Evolutionary conservation across 1,140 invertebrate genomes (phyloP), one percentile per base, ranked within the genome.

Genomic region (Hypsibius dujardini): DNA sequence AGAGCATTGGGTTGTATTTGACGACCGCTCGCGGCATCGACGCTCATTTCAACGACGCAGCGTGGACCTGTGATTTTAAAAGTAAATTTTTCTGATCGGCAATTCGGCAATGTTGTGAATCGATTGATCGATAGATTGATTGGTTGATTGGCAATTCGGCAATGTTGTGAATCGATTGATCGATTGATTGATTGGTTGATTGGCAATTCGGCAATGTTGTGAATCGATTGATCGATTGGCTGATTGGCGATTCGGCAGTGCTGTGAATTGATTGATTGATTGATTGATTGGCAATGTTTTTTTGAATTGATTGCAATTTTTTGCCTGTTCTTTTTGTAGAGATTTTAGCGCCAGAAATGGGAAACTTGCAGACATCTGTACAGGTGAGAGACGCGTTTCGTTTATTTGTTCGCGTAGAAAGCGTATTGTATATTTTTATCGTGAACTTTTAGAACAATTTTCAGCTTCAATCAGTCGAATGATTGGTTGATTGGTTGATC

Each of bases 281-380:
- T 28, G 28, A 28, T 28, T 28, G 28, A 28, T 28, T 28, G 28
- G 28, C 28, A 28, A 28, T 28, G 28, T 28, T 28, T 28, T 28
- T 28, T 28, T 28, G 28, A 28, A 28, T 28, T 28, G 28, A 28
- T 28, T 28, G 28, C 28, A 28, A 28, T 28, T 15, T 67, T 67
- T 15, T 15, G 7, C 3, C 7, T 67, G 62, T 15, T 67, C 45
- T 67, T 56, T n/a, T 56, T 56, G 50, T 67, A 67, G 62, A 15
- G 12, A 12, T 67, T 12, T 42, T 67, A 7, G 62, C 62, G 12
- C 62, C 62, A 45, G 62, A 67, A 15, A 67, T 67, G 62, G 62
- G 62, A 67, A 45, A 67, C 45, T 45, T 67, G 62, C 62, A 67
- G 62, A 45, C 12, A 7, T 67, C 62, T 42, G 42, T 67, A 15